These are phyloP conservation scores for Fragum sueziense DNA, from an alignment of 2,888 invertebrate genomes.

Conservation along the genomic window DNA sequence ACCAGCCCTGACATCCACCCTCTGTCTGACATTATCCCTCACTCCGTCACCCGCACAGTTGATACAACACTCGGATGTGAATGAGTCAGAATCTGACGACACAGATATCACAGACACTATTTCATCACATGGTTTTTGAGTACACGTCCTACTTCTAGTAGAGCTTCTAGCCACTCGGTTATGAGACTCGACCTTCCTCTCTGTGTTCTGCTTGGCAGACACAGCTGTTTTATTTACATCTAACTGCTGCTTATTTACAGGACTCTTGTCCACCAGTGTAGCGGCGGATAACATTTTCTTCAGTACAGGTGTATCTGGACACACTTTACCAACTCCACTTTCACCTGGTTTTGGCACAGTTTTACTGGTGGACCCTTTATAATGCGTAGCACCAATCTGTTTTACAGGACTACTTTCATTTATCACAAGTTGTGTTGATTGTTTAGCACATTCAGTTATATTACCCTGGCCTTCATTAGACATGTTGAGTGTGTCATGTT, in stretches of 20 bases:
- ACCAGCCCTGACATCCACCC: too few species aligned
- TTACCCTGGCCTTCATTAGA: neutral
- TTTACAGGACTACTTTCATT: neutral
- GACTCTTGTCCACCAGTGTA: neutral
- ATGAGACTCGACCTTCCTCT: neutral
- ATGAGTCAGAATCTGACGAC: conserved; percentile 67
- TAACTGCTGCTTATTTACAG: neutral
- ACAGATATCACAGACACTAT: conserved; percentile 59
- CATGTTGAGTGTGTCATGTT: neutral
- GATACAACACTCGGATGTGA: conserved; percentile 51
- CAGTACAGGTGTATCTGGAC: neutral
- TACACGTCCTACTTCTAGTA: neutral
- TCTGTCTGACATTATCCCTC: neutral
- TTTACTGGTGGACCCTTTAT: neutral
- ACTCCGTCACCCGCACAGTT: conserved; percentile 31
- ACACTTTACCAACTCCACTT: neutral
- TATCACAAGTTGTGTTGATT: neutral
- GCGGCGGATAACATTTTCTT: neutral
- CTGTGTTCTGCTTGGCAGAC: too few species aligned
- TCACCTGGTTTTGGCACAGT: neutral
- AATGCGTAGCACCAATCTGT: neutral
- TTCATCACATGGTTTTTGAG: conserved; percentile 49
- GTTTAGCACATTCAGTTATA: neutral
- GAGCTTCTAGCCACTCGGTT: neutral
- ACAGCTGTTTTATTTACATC: too few species aligned